A percentile compares a stretch with the other conserved stretches of the same genome.
Conservation (phyloP, 2,797 vertebrate species). For the Cossypha dichroa region DNA sequence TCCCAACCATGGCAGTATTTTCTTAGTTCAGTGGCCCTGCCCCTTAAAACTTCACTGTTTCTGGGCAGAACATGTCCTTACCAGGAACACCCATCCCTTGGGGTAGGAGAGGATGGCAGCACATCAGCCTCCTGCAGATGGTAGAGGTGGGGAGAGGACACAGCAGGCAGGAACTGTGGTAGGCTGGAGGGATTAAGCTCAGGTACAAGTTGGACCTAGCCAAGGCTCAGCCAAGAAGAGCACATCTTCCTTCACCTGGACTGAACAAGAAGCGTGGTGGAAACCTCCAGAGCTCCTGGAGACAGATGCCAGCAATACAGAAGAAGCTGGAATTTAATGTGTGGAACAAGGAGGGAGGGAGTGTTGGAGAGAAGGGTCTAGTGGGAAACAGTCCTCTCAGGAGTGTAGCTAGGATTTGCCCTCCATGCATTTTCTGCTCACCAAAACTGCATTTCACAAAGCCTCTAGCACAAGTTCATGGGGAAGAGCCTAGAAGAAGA, state of each 20-base stretch:
- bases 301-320: neutral
- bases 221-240: neutral
- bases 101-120: neutral
- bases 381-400: neutral
- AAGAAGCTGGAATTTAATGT: neutral
- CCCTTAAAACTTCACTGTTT: neutral
- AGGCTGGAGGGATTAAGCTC: neutral
- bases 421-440: accelerated
- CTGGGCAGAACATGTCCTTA: neutral
- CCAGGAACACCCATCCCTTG: neutral
- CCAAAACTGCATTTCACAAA: neutral
- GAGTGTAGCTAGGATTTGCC: neutral
- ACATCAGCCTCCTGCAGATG: neutral
- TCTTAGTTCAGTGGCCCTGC: neutral
- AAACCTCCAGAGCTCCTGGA: neutral
- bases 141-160: neutral
- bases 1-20: neutral
- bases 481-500: neutral
- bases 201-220: neutral
- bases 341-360: neutral
- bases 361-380: neutral
- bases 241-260: neutral
- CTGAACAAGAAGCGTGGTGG: neutral
- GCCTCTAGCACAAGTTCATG: neutral
- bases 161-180: neutral